These are phyloP conservation scores for Batillaria attramentaria DNA, from an alignment of 1,140 invertebrate genomes.

Conservation along the genomic window DNA sequence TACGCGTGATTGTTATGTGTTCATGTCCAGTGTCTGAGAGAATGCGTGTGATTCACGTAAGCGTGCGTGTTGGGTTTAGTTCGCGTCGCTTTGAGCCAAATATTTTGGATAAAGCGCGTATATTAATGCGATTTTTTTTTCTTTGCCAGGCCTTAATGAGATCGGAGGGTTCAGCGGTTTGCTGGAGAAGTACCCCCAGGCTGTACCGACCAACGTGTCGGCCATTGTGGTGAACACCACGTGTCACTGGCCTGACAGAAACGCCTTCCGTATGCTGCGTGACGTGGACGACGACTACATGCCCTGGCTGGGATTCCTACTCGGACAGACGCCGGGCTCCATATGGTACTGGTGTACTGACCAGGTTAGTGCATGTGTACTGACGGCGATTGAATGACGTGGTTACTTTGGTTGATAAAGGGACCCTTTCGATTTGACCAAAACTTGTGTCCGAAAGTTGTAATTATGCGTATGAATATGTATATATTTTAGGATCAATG, in stretches of 20 bases:
- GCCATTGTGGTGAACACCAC: conserved; percentile 52
- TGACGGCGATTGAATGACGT: too few species aligned
- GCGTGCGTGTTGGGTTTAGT: too few species aligned
- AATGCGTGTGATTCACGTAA: too few species aligned
- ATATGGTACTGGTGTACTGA: conserved; percentile 78
- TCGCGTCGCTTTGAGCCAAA: too few species aligned
- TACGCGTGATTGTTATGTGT: too few species aligned
- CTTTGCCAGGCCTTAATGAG: conserved; percentile 69
- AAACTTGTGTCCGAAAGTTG: too few species aligned
- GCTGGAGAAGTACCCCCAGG: conserved; percentile 71
- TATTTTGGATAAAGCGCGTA: too few species aligned
- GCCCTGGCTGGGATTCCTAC: conserved; percentile 74
- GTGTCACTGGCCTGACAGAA: conserved; percentile 65
- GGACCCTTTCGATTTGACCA: too few species aligned
- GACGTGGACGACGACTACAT: conserved; percentile 67
- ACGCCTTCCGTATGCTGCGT: conserved; percentile 74
- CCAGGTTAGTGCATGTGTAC: conserved; percentile 68
- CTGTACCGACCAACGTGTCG: conserved; percentile 63
- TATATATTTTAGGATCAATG: too few species aligned
- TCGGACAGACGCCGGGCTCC: conserved; percentile 74
- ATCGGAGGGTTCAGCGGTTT: conserved; percentile 74
- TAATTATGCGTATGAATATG: background rate
- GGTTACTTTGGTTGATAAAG: too few species aligned
- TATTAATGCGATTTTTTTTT: too few species aligned
- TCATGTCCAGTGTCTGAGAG: too few species aligned